Conservation (phyloP, 2,888 invertebrate genomes). For the Griposia aprilina region DNA sequence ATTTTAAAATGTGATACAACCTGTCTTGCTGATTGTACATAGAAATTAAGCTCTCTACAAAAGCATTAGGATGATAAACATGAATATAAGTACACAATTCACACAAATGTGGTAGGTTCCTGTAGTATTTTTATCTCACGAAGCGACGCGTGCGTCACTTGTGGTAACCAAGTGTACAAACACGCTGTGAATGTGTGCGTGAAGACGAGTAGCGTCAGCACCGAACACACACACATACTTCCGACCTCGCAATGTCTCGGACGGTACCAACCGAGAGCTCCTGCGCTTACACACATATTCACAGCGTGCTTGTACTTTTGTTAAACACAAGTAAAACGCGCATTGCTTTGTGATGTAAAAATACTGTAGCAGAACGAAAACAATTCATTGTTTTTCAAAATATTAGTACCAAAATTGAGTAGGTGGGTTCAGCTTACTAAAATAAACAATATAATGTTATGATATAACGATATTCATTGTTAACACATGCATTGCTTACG, state of each 20-base stretch:
- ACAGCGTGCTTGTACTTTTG: too few species aligned
- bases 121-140: too few species aligned
- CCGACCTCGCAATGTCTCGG: too few species aligned
- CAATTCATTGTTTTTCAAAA: slow-evolving; percentile 19
- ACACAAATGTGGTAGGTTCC: neutral
- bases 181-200: too few species aligned
- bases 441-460: slow-evolving; percentile 10
- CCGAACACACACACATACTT: too few species aligned
- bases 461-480: neutral
- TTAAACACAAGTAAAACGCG: too few species aligned
- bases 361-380: neutral
- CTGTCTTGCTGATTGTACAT: neutral
- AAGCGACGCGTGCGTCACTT: too few species aligned
- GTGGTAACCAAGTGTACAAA: too few species aligned
- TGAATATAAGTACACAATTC: neutral
- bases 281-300: neutral
- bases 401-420: neutral
- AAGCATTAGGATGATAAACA: neutral
- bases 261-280: too few species aligned
- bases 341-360: neutral
- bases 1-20: neutral
- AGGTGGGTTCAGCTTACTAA: neutral
- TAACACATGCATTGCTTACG: neutral
- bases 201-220: too few species aligned
- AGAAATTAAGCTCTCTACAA: neutral